These are phyloP conservation scores for Nestor notabilis DNA, from an alignment of 2,113 vertebrate genomes.

Conservation along the genomic window DNA sequence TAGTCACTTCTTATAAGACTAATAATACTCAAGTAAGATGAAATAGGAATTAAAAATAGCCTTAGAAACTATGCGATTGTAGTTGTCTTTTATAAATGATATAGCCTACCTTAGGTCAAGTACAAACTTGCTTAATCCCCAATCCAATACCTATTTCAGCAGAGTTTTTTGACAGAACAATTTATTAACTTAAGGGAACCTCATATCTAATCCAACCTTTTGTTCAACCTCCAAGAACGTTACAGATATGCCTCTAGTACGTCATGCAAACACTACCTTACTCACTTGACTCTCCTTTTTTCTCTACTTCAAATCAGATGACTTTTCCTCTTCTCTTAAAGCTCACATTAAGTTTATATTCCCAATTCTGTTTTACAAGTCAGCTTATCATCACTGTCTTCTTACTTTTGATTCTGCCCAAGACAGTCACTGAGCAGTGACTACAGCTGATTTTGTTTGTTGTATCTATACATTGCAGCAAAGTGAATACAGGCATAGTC, in stretches of 20 bases:
- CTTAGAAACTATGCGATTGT: background rate
- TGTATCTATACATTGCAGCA: background rate
- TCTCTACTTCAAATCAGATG: background rate
- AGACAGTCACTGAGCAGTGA: background rate
- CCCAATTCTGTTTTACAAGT: background rate
- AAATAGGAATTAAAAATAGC: background rate
- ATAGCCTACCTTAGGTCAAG: background rate
- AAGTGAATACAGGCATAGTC: background rate
- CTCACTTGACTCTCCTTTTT: background rate
- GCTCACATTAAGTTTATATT: background rate
- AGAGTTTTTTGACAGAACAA: background rate
- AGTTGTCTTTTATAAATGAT: background rate
- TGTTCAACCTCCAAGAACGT: background rate
- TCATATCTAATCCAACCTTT: background rate
- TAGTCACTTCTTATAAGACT: background rate
- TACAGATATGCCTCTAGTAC: background rate
- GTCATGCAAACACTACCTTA: background rate
- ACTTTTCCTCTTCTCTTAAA: background rate
- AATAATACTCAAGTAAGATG: background rate
- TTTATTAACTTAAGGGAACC: background rate
- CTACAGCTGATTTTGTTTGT: background rate
- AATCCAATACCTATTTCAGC: background rate
- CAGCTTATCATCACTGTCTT: accelerated
- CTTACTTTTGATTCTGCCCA: background rate
- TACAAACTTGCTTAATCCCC: background rate